A percentile compares a stretch with the other conserved stretches of the same genome.
phyloP scores from a whole-genome alignment of 2,797 vertebrate genomes.

The Momotus momota region DNA sequence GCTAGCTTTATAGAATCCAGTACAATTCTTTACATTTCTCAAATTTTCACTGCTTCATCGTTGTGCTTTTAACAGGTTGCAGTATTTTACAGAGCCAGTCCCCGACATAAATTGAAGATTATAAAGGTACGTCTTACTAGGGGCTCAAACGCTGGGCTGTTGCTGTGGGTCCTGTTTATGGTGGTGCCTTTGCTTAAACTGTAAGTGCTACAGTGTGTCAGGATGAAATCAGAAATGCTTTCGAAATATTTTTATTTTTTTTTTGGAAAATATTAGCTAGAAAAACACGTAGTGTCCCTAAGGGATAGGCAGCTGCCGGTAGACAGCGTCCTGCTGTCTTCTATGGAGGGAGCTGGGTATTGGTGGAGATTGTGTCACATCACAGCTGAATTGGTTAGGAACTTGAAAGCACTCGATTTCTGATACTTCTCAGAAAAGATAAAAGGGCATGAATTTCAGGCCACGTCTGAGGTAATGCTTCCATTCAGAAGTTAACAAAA shows the following conservation, averaged over 20 bases:
- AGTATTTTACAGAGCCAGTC: slow-evolving; percentile 96
- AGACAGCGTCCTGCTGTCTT: neutral
- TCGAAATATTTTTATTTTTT: neutral
- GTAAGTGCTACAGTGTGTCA: neutral
- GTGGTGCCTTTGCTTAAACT: neutral
- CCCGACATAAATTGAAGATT: slow-evolving; percentile 96
- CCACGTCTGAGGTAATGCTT: neutral
- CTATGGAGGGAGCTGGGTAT: neutral
- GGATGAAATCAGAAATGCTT: neutral
- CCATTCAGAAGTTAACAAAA: neutral
- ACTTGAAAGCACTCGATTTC: neutral
- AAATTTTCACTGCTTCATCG: neutral
- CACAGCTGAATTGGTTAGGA: neutral
- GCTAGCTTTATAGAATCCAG: neutral
- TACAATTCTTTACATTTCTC: neutral
- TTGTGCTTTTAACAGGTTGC: slow-evolving; percentile 80
- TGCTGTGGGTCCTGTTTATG: neutral
- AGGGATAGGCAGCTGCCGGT: neutral
- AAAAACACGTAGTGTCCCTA: neutral
- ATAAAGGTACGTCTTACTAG: slow-evolving; percentile 88
- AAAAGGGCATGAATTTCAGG: neutral
- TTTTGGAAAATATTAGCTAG: neutral
- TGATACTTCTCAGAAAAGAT: neutral
- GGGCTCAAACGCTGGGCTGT: neutral
- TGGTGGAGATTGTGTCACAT: neutral